A percentile compares a stretch with the other conserved stretches of the same genome.
Conservation (phyloP, 1,140 invertebrate species). For the Himalopsyche phryganea region DNA sequence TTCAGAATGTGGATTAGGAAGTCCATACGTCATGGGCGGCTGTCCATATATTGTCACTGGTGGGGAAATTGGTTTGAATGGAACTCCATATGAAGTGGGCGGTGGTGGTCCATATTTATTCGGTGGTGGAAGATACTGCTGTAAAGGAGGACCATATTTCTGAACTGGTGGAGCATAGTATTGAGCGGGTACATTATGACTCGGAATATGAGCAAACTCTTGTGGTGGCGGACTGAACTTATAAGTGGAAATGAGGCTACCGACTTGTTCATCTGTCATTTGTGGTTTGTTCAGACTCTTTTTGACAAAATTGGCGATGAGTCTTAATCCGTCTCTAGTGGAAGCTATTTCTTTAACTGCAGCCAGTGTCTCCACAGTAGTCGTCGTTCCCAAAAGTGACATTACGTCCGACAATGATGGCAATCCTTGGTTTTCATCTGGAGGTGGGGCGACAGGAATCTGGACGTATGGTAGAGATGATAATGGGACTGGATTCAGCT, state of each 20-base stretch:
- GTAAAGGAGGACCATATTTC: conserved; percentile 4
- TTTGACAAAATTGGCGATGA: conserved; percentile 28
- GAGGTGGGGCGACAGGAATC: background rate
- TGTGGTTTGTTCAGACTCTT: background rate
- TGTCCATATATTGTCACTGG: no score
- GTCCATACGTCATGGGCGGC: no score
- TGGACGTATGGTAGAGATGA: conserved; percentile 12
- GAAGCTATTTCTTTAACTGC: conserved; percentile 23
- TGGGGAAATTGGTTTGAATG: no score
- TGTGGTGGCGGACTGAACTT: background rate
- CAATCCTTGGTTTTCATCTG: background rate
- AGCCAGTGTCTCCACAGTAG: conserved; percentile 17
- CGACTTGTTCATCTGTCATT: conserved; percentile 2
- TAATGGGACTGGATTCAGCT: conserved; percentile 23
- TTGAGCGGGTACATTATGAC: background rate
- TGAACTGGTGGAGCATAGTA: conserved; percentile 1
- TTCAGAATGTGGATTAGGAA: no score
- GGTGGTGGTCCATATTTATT: background rate
- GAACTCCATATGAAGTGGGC: background rate
- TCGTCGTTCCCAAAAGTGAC: conserved; percentile 24
- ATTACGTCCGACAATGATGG: conserved; percentile 18
- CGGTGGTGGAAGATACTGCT: background rate
- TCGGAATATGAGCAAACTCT: no score
- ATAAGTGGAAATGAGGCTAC: background rate
- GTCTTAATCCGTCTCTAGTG: conserved; percentile 20